phyloP scores from a whole-genome alignment of 1,140 invertebrate genomes.

The Danaus melanippus region DNA sequence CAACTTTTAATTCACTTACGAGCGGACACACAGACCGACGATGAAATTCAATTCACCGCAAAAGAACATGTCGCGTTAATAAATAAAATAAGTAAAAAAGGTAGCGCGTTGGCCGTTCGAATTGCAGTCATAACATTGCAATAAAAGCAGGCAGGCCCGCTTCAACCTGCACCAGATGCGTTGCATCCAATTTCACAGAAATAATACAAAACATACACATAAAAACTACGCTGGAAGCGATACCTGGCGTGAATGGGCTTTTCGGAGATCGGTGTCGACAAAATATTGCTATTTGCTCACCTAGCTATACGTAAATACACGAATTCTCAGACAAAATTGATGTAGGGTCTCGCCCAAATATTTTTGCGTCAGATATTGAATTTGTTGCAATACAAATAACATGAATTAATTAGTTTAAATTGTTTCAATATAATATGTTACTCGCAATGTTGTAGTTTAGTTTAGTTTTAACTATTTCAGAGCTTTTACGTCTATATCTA shows the following conservation, averaged over 20 bases:
- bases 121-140: slow-evolving; percentile 60
- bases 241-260: slow-evolving; percentile 25
- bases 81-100: slow-evolving; percentile 31
- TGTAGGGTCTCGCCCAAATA: too few relatives aligned
- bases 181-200: slow-evolving; percentile 52
- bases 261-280: slow-evolving; percentile 22
- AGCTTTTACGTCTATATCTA: too few relatives aligned
- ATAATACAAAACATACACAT: slow-evolving; percentile 42
- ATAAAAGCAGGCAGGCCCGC: slow-evolving; percentile 39
- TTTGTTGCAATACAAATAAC: too few relatives aligned
- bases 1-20: slow-evolving; percentile 26
- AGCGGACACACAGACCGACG: slow-evolving; percentile 23
- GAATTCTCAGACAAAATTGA: too few relatives aligned
- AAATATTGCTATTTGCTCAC: slow-evolving; percentile 24
- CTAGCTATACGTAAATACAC: not conserved
- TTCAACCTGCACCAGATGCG: slow-evolving; percentile 45
- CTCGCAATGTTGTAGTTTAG: too few relatives aligned
- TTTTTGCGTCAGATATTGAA: too few relatives aligned
- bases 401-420: too few relatives aligned
- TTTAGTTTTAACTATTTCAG: too few relatives aligned
- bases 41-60: slow-evolving; percentile 31
- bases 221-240: slow-evolving; percentile 21
- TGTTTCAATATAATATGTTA: too few relatives aligned
- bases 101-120: slow-evolving; percentile 24
- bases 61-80: slow-evolving; percentile 23